These are phyloP conservation scores for Pelecanoides urinatrix DNA, from an alignment of 2,113 vertebrate species.

Conservation along the genomic window DNA sequence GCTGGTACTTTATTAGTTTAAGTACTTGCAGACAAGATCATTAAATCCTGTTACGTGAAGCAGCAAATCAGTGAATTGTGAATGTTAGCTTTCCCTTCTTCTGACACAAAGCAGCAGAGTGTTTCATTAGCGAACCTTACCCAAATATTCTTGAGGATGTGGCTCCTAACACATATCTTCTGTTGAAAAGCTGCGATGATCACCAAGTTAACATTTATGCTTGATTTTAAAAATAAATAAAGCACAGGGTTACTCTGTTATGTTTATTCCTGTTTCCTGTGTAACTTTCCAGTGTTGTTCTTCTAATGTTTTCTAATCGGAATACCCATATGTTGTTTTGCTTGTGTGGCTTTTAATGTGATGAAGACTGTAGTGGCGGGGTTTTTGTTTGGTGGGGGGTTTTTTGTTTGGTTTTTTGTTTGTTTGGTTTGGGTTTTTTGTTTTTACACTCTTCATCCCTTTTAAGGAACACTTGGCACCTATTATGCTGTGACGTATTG, in stretches of 20 bases:
- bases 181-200: not conserved
- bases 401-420: not conserved
- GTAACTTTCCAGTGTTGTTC: not conserved
- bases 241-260: not conserved
- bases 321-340: not conserved
- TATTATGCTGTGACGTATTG: constrained; percentile 28
- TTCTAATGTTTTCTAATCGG: not conserved
- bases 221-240: not conserved
- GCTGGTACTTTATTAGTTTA: not conserved
- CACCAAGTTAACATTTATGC: not conserved
- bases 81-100: not conserved
- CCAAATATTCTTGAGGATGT: not conserved
- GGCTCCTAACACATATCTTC: not conserved
- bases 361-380: not conserved
- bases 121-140: not conserved
- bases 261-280: constrained; percentile 10
- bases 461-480: constrained; percentile 25
- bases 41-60: not conserved
- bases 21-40: not conserved
- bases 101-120: not conserved
- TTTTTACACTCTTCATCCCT: not conserved
- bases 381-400: not conserved
- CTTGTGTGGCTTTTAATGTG: not conserved
- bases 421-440: not conserved
- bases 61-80: not conserved